These are phyloP conservation scores for Ctenoplectra terminalis DNA, from an alignment of 1,140 invertebrate species.

Conservation along the genomic window DNA sequence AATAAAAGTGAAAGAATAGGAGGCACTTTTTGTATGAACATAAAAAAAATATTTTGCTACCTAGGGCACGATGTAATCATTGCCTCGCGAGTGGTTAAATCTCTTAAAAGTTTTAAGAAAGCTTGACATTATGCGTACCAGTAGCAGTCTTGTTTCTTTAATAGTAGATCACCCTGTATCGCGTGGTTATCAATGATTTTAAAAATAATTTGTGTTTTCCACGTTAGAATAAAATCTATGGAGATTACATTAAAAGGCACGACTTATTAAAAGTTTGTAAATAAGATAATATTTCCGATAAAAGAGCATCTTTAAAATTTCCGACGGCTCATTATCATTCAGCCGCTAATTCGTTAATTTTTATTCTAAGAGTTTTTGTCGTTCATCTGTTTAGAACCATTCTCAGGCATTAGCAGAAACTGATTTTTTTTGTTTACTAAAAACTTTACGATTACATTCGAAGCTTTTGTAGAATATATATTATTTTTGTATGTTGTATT, in stretches of 20 bases:
- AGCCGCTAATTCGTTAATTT: slow-evolving; percentile 30
- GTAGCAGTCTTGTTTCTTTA: slow-evolving; percentile 65
- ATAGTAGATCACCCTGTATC: slow-evolving; percentile 67
- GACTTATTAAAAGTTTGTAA: slow-evolving; percentile 77
- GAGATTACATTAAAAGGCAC: slow-evolving; percentile 77
- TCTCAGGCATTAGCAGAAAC: slow-evolving; percentile 41
- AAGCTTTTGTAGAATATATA: slow-evolving; percentile 43
- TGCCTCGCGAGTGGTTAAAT: slow-evolving; percentile 46
- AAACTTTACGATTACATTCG: slow-evolving; percentile 48
- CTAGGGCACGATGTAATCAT: slow-evolving; percentile 36
- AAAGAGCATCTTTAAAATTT: slow-evolving; percentile 74
- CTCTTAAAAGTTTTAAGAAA: slow-evolving; percentile 62
- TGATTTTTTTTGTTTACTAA: slow-evolving; percentile 51
- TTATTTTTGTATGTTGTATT: slow-evolving; percentile 47
- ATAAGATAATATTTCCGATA: slow-evolving; percentile 67
- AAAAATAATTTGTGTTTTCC: slow-evolving; percentile 73
- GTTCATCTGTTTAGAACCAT: slow-evolving; percentile 34
- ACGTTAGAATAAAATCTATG: slow-evolving; percentile 71
- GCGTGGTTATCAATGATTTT: slow-evolving; percentile 64
- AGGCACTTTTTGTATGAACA: slow-evolving; percentile 70
- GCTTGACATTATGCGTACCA: slow-evolving; percentile 58
- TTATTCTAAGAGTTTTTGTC: slow-evolving; percentile 36
- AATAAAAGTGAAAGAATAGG: slow-evolving; percentile 69
- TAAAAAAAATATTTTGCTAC: slow-evolving; percentile 66
- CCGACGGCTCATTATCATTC: slow-evolving; percentile 44